These are phyloP conservation scores for Rhynchonycteris naso DNA, from an alignment of 2,797 vertebrate genomes.

Conservation along the genomic window DNA sequence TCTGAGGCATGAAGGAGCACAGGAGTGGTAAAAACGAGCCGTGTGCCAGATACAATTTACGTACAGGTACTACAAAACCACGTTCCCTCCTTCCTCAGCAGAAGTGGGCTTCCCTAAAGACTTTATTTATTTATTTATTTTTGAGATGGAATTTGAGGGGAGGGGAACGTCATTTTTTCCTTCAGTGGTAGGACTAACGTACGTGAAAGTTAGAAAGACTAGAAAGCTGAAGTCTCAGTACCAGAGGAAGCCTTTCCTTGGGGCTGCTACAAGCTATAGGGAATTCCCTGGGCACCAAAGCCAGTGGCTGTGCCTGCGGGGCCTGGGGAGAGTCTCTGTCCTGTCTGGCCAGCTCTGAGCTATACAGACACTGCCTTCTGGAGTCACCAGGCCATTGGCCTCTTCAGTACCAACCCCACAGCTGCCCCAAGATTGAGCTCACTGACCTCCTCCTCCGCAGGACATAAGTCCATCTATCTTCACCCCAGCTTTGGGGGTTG, in stretches of 20 bases:
- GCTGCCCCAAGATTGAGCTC: neutral
- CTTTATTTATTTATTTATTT: neutral
- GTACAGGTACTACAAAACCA: neutral
- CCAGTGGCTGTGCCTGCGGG: neutral
- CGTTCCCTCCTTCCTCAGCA: neutral
- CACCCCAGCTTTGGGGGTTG: neutral
- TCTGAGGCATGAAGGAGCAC: neutral
- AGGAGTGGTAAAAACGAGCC: neutral
- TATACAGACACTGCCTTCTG: neutral
- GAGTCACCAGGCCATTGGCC: neutral
- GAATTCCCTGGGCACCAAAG: neutral
- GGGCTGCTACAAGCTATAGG: neutral
- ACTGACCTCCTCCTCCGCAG: neutral
- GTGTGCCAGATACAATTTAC: neutral
- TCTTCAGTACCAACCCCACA: neutral
- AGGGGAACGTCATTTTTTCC: neutral
- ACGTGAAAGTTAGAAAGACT: neutral
- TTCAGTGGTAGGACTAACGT: neutral
- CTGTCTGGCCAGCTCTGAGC: neutral
- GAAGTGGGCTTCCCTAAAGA: neutral
- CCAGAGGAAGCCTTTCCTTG: neutral
- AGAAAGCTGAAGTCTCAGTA: neutral
- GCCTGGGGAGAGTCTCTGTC: neutral
- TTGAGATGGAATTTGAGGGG: neutral
- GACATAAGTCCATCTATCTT: neutral